Conservation (phyloP, 2,113 vertebrate genomes). For the Thamnophis sirtalis region DNA sequence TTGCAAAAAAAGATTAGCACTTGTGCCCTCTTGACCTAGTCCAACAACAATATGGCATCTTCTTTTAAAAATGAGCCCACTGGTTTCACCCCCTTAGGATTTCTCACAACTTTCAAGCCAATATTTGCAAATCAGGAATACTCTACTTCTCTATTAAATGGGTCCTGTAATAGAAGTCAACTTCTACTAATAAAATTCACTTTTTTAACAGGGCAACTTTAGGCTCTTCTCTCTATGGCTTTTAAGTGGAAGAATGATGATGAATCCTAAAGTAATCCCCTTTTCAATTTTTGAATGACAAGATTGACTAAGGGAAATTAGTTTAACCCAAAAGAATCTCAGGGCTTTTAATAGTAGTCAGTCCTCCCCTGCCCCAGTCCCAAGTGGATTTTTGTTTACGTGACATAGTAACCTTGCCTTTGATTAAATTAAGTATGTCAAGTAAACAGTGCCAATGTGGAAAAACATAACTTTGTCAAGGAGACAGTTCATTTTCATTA, state of each 20-base stretch:
- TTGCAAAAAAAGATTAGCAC: neutral
- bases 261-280: neutral
- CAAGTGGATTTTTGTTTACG: neutral
- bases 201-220: neutral
- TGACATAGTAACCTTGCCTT: neutral
- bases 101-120: neutral
- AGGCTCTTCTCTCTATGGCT: neutral
- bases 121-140: neutral
- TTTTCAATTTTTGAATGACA: neutral
- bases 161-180: neutral
- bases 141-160: neutral
- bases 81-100: neutral
- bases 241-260: neutral
- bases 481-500: neutral
- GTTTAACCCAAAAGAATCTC: neutral
- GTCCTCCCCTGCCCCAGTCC: neutral
- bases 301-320: neutral
- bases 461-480: neutral
- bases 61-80: neutral
- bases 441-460: neutral
- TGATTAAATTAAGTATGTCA: neutral
- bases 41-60: neutral
- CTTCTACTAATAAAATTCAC: neutral
- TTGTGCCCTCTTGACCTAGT: neutral
- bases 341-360: neutral